Conservation (phyloP, 2,888 invertebrate genomes). For the Heliconius sara region DNA sequence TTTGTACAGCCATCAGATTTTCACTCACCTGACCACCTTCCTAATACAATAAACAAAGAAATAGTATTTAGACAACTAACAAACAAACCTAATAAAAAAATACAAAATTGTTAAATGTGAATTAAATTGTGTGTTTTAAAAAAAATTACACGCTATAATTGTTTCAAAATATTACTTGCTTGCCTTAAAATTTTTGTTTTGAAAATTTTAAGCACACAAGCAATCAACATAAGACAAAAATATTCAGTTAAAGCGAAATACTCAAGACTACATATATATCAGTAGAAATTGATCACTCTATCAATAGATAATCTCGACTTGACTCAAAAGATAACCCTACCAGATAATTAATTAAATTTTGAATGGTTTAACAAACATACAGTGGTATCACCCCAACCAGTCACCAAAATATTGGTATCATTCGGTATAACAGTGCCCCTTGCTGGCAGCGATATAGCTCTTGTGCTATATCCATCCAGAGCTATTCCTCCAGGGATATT, state of each 20-base stretch:
- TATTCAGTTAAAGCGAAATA: too few relatives aligned
- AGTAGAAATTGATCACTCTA: too few relatives aligned
- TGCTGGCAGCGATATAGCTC: conserved; percentile 47
- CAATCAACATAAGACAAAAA: too few relatives aligned
- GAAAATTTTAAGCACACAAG: too few relatives aligned
- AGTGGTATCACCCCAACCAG: conserved; percentile 73
- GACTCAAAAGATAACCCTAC: not conserved
- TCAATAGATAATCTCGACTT: not conserved
- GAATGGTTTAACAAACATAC: conserved; percentile 57
- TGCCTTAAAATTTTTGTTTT: not conserved
- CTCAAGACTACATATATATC: too few relatives aligned
- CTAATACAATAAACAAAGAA: conserved; percentile 50
- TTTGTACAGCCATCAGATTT: conserved; percentile 60
- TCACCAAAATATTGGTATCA: conserved; percentile 59
- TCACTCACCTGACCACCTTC: conserved; percentile 61
- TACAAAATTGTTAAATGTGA: not conserved
- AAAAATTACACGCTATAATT: not conserved
- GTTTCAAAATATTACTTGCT: not conserved
- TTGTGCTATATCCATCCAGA: conserved; percentile 61
- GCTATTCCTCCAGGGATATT: conserved; percentile 60
- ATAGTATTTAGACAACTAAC: not conserved
- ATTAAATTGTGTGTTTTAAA: not conserved
- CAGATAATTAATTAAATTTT: not conserved
- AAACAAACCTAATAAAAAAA: not conserved
- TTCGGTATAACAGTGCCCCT: conserved; percentile 50